These are phyloP conservation scores for Lycophotia porphyrea DNA, from an alignment of 2,888 invertebrate species.

Conservation along the genomic window DNA sequence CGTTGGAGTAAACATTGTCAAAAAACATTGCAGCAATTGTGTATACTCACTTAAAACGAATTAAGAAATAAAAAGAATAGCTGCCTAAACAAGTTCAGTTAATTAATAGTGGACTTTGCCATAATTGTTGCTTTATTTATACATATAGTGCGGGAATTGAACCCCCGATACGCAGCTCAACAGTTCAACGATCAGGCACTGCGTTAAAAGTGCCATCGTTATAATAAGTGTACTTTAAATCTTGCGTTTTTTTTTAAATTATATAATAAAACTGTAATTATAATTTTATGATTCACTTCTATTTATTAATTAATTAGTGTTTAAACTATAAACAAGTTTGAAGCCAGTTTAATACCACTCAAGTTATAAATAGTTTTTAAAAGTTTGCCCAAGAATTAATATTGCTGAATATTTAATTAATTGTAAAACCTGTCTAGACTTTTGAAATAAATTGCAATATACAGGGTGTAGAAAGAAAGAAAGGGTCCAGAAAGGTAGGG, in stretches of 20 bases:
- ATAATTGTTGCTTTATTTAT: neutral
- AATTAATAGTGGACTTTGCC: neutral
- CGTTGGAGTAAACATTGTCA: neutral
- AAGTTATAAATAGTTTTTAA: slow-evolving; percentile 12
- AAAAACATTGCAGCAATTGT: neutral
- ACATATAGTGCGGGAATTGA: neutral
- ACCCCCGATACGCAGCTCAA: neutral
- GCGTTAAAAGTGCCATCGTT: neutral
- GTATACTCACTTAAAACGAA: neutral
- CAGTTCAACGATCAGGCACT: neutral
- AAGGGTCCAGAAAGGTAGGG: neutral
- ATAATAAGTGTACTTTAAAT: neutral
- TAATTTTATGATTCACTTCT: neutral
- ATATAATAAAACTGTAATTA: neutral
- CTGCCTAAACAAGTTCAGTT: neutral
- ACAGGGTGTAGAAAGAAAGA: neutral
- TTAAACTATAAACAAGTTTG: slow-evolving; percentile 4
- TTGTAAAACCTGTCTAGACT: slow-evolving; percentile 2
- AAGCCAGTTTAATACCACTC: neutral
- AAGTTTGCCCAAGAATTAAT: slow-evolving; percentile 10
- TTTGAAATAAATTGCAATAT: neutral
- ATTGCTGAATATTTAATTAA: neutral
- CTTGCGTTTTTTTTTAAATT: neutral
- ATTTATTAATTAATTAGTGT: neutral
- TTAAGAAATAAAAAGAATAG: neutral